phyloP scores from a whole-genome alignment of 1,140 invertebrate species.

The Microplitis demolitor region DNA sequence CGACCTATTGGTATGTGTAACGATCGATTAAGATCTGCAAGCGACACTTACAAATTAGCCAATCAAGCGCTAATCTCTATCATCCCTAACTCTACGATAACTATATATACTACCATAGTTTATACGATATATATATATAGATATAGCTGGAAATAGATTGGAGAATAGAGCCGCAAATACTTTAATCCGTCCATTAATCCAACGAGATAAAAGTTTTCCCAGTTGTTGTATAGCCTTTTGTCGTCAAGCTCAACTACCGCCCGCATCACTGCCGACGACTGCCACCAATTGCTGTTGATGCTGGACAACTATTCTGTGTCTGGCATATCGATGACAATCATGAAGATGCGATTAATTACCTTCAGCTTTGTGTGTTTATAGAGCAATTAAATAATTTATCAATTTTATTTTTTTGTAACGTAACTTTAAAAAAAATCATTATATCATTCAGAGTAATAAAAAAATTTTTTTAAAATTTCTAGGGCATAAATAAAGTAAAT shows the following conservation, averaged over 20 bases:
- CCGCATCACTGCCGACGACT: slow-evolving; percentile 29
- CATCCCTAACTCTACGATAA: background rate
- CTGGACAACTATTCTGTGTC: background rate
- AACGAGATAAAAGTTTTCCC: slow-evolving; percentile 58
- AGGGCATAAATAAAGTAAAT: background rate
- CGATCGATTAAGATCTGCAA: slow-evolving; percentile 41
- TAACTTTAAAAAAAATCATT: no score
- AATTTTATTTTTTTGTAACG: no score
- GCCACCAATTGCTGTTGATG: slow-evolving; percentile 10
- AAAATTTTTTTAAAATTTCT: background rate
- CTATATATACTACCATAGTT: slow-evolving; percentile 41
- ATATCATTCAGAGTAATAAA: no score
- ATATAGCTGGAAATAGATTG: slow-evolving; percentile 41
- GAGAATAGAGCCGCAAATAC: slow-evolving; percentile 57
- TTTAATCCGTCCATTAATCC: slow-evolving; percentile 63
- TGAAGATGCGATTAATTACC: slow-evolving; percentile 14
- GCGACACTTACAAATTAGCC: slow-evolving; percentile 64
- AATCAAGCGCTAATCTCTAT: slow-evolving; percentile 59
- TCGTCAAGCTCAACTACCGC: slow-evolving; percentile 40
- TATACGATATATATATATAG: no score
- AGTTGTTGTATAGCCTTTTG: slow-evolving; percentile 57
- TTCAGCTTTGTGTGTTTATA: background rate
- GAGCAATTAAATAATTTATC: no score
- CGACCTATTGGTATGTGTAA: slow-evolving; percentile 58
- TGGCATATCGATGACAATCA: slow-evolving; percentile 27